Percentiles rank a stretch among this genome's conserved stretches.
These are phyloP conservation scores for Drosophila lini DNA, from an alignment of 1,140 invertebrate species.

Conservation along the genomic window DNA sequence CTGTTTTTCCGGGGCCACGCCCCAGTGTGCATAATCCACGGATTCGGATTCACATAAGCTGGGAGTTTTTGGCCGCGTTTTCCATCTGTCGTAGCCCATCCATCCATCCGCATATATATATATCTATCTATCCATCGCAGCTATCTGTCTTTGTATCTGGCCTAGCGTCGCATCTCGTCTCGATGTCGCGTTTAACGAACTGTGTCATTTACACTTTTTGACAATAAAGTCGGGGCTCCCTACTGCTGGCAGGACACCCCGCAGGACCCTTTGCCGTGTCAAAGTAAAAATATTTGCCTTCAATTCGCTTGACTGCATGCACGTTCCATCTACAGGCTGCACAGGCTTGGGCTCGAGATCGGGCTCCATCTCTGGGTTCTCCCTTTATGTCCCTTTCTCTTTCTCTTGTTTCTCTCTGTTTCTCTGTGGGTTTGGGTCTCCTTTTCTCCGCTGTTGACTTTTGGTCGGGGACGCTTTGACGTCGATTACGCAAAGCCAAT, in stretches of 20 bases:
- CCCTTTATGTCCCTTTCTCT: not conserved
- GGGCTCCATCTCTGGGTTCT: not conserved
- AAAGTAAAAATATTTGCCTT: constrained; percentile 82
- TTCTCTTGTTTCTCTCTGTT: constrained; percentile 1
- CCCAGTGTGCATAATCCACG: constrained; percentile 77
- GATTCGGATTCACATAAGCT: constrained; percentile 17
- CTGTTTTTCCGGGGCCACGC: constrained; percentile 58
- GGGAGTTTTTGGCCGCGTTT: constrained; percentile 18
- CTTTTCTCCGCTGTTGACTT: constrained; percentile 69
- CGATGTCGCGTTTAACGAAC: constrained; percentile 80
- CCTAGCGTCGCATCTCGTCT: constrained; percentile 29
- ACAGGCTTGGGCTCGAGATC: constrained; percentile 6
- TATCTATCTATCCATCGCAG: constrained; percentile 8
- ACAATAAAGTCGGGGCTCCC: constrained; percentile 34
- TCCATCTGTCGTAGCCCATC: constrained; percentile 27
- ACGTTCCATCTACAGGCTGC: constrained; percentile 72
- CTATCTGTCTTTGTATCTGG: constrained; percentile 50
- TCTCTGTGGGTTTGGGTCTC: constrained; percentile 20
- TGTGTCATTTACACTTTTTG: constrained; percentile 83
- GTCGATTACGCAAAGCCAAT: constrained; percentile 83
- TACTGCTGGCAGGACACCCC: not conserved
- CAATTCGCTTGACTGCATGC: constrained; percentile 80
- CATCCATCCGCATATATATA: not conserved
- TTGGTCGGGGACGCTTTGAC: constrained; percentile 75
- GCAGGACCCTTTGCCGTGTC: constrained; percentile 62